A percentile compares a stretch with the other conserved stretches of the same genome.
Evolutionary conservation across 2,888 invertebrate species (phyloP).

Genomic region (Ceriagrion tenellum): DNA sequence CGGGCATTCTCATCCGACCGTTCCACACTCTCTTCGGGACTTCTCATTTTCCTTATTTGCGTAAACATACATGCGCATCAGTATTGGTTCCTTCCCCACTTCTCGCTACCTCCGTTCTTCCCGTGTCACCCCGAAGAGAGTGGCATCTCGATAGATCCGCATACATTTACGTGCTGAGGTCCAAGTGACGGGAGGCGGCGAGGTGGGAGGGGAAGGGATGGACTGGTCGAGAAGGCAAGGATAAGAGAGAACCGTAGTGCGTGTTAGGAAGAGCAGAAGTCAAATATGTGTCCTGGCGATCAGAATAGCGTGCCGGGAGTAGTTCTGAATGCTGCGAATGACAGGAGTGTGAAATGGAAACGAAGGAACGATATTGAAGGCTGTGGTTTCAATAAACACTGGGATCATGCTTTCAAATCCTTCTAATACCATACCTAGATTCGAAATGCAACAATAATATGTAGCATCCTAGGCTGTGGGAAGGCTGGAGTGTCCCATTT

Average conservation of each 20-base stretch:
- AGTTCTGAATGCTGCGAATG: neutral
- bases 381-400: neutral
- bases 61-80: neutral
- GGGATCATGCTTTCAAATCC: neutral
- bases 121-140: neutral
- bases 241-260: neutral
- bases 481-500: no score
- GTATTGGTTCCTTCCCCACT: neutral
- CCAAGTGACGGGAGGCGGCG: neutral
- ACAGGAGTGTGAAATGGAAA: neutral
- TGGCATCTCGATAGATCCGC: neutral
- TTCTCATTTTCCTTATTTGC: neutral
- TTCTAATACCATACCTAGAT: no score
- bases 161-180: conserved; percentile 35
- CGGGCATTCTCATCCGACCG: neutral
- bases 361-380: neutral
- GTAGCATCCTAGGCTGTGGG: no score
- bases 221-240: neutral
- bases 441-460: no score
- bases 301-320: neutral
- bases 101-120: neutral
- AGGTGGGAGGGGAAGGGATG: neutral
- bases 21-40: neutral
- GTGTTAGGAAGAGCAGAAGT: neutral
- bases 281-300: neutral